Conservation (phyloP, 2,113 vertebrate species). For the Actenoides lindsayi region DNA sequence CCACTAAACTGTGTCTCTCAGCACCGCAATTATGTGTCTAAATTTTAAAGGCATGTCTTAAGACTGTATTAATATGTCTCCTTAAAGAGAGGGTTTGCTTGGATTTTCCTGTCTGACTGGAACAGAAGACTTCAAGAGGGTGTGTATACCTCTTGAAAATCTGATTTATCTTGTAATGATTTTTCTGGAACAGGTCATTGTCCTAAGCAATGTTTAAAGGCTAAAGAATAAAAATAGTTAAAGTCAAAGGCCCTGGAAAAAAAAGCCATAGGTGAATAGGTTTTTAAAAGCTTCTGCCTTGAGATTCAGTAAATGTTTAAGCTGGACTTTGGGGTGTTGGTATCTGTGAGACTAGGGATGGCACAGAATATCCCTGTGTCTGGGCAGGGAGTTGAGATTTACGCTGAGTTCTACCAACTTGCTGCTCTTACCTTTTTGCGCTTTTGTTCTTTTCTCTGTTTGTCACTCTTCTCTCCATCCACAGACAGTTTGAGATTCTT, state of each 20-base stretch:
- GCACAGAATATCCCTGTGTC: not conserved
- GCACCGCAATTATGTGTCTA: too few species aligned
- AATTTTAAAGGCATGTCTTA: too few species aligned
- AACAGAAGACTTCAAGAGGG: not conserved
- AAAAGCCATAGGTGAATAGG: not conserved
- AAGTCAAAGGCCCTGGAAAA: not conserved
- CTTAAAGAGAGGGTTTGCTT: not conserved
- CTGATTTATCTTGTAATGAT: not conserved
- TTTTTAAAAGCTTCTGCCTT: not conserved
- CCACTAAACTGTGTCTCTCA: too few species aligned
- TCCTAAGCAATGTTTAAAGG: not conserved
- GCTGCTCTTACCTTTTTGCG: slow-evolving; percentile 35
- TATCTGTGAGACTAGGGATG: not conserved
- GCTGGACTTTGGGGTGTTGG: not conserved
- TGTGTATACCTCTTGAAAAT: not conserved
- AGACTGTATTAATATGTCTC: not conserved
- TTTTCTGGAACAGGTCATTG: not conserved
- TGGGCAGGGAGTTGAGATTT: not conserved
- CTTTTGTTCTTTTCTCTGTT: slow-evolving; percentile 58
- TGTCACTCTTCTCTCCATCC: slow-evolving; percentile 72
- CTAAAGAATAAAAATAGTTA: not conserved
- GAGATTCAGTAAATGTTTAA: not conserved
- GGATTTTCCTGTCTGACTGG: not conserved
- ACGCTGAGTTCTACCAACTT: not conserved
- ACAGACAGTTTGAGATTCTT: slow-evolving; percentile 78